Conservation (phyloP, 2,888 invertebrate species). For the Diaprepes abbreviatus region DNA sequence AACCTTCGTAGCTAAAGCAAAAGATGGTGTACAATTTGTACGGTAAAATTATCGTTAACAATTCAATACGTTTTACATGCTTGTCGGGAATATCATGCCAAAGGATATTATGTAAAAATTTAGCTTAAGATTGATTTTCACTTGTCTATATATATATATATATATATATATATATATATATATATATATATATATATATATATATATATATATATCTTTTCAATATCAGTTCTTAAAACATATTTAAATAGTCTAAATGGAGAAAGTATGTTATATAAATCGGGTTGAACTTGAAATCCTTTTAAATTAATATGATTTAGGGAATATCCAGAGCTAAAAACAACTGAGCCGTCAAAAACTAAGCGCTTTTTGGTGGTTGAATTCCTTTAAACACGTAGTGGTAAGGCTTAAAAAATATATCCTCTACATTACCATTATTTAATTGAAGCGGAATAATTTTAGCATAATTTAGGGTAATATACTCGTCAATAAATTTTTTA, state of each 20-base stretch:
- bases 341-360: conserved; percentile 35
- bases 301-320: conserved; percentile 40
- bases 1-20: conserved; percentile 24
- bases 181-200: too few relatives aligned
- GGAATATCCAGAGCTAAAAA: conserved; percentile 12
- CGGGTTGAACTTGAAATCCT: conserved; percentile 37
- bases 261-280: conserved; percentile 35
- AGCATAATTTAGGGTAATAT: too few relatives aligned
- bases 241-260: conserved; percentile 24
- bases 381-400: too few relatives aligned
- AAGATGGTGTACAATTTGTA: too few relatives aligned
- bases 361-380: conserved; percentile 41
- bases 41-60: too few relatives aligned
- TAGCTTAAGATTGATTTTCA: conserved; percentile 28
- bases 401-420: too few relatives aligned
- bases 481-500: too few relatives aligned
- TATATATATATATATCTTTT: too few relatives aligned
- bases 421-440: too few relatives aligned
- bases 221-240: conserved; percentile 30
- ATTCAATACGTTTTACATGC: conserved; percentile 17
- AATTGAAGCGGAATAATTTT: too few relatives aligned
- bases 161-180: too few relatives aligned
- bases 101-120: background rate
- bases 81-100: conserved; percentile 26
- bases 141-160: conserved; percentile 33